Base-by-base conservation (phyloP, 2,888 invertebrate species). In the Tiliacea aurago region DNA sequence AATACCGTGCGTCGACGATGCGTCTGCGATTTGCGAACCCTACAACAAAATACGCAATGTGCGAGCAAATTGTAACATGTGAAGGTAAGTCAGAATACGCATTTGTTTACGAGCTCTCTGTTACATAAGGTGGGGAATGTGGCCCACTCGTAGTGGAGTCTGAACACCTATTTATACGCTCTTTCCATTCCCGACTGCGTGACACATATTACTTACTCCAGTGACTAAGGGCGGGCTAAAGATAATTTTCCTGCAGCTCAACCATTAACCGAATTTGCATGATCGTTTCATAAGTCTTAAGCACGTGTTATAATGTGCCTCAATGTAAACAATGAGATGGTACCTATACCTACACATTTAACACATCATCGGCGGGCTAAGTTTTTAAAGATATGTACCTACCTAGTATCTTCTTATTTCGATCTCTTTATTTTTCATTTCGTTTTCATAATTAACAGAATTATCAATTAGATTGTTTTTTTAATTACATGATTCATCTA, bases 101-200 rank as follows among this genome's bases (percentile, higher is more conserved):
- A 89, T 90, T 92, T 95, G 95, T 95, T 95, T 95, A 95, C 93
- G 93, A 93, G 91, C 88, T 90, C 87, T 86, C 90, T 75, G 91
- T 95, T 95, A 93, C 93, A 94, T 95, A 90, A 90, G 89, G 86
- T 87, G 86, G 82, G 87, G 89, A 94, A 95, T 92, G 87, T 90
- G 91, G 90, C 91, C 91, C 91, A 92, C 90, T 91, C 90, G 86
- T 85, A 84, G 88, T 88, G 84, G 84, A 87, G 90, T 91, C 90
- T 90, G 88, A 88, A 86, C 88, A 92, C 93, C 87, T 94, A 94
- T 95, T 95, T 94, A 94, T 94, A 94, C 88, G 89, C 92, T 92
- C 92, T 93, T 94, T 94, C 93, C 94, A 93, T 93, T 92, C 91
- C 90, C 88, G 91, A 89, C 91, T 89, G 88, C 90, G 92, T 94